phyloP scores from a whole-genome alignment of 2,113 vertebrate species.

The Cinclus mexicanus region DNA sequence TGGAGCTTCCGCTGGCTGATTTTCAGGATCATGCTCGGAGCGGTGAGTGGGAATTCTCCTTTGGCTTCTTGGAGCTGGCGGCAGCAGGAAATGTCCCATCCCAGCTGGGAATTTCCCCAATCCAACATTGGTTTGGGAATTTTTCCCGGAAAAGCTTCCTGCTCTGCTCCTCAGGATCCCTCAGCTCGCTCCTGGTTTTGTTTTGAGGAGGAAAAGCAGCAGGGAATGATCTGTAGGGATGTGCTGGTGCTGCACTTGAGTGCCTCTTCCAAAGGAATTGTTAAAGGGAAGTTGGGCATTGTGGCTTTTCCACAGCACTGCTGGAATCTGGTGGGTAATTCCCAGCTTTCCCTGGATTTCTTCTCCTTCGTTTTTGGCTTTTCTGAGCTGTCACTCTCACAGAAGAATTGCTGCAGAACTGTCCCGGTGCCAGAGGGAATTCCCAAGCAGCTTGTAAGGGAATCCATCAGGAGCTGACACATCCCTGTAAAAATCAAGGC shows the following conservation, averaged over 20 bases:
- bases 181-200: background rate
- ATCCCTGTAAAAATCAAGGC: background rate
- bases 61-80: background rate
- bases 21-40: conserved; percentile 96
- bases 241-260: background rate
- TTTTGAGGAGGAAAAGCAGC: background rate
- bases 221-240: background rate
- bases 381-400: background rate
- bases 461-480: background rate
- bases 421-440: background rate
- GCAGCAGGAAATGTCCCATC: background rate
- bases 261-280: background rate
- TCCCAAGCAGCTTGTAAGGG: background rate
- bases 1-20: conserved; percentile 98
- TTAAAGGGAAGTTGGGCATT: background rate
- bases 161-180: background rate
- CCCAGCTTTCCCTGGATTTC: background rate
- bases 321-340: background rate
- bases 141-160: background rate
- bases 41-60: conserved; percentile 75
- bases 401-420: background rate
- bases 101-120: background rate
- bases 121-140: background rate
- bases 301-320: background rate
- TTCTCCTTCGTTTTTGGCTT: background rate